These are phyloP conservation scores for Oplegnathus fasciatus DNA, from an alignment of 2,113 vertebrate species.

Conservation along the genomic window DNA sequence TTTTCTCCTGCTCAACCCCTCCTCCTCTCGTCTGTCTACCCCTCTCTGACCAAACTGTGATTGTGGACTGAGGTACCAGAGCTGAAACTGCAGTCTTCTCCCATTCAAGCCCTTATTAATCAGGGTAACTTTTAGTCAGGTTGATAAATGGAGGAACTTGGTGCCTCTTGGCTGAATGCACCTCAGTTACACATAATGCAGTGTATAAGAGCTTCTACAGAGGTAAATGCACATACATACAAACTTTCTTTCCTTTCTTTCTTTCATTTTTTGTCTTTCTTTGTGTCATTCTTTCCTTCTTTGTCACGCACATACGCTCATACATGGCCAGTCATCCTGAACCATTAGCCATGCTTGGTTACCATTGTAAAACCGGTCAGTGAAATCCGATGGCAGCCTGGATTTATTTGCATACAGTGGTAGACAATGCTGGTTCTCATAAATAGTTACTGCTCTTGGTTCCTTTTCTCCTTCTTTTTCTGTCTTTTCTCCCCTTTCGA, in stretches of 20 bases:
- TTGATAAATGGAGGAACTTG: conserved; percentile 54
- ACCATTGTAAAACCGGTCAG: conserved; percentile 67
- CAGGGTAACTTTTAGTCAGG: conserved; percentile 38
- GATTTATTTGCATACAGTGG: conserved; percentile 56
- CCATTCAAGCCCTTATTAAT: conserved; percentile 48
- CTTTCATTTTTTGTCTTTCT: background rate
- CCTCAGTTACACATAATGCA: background rate
- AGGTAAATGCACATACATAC: background rate
- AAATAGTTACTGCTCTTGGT: conserved; percentile 47
- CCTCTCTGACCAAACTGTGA: conserved; percentile 25
- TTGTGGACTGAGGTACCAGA: conserved; percentile 32
- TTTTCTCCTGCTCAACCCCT: conserved; percentile 33
- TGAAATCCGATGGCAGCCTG: conserved; percentile 49
- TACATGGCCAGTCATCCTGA: conserved; percentile 51
- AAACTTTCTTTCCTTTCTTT: conserved; percentile 4
- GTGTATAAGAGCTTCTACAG: background rate
- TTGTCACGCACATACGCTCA: background rate
- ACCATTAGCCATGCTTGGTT: conserved; percentile 69
- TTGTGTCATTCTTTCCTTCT: conserved; percentile 20
- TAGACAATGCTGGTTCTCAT: conserved; percentile 55
- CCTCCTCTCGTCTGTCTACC: conserved; percentile 28
- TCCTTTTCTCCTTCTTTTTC: background rate
- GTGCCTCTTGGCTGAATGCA: conserved; percentile 24
- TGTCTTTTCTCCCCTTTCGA: background rate
- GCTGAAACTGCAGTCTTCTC: conserved; percentile 40